Base-by-base conservation (phyloP, 2,888 invertebrate species). In the Drosophila cracens region DNA sequence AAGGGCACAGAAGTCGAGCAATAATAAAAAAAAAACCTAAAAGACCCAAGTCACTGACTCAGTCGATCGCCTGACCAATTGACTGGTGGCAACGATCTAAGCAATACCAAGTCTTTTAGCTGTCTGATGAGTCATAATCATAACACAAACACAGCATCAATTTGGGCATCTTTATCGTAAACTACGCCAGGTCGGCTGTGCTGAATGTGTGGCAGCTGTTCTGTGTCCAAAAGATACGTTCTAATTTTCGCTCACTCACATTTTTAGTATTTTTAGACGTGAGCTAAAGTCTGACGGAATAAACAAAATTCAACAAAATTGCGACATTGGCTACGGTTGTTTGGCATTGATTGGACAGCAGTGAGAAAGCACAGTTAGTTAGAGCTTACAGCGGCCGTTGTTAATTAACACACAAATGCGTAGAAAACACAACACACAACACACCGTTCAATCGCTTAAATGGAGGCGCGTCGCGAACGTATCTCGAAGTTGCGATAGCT, bases 201-300 rank as follows among this genome's bases (percentile, higher is more conserved):
- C 29, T 16, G 21, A 31, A 61, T 57, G 29, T 56, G 57, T 54
- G 70, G 58, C 61, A 54, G 74, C 68, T 71, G 75, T 74, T 58
- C 57, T 46, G 66, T 73, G 53, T 82, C 72, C 38, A 49, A 54
- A 53, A 75, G 82, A 72, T 82, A 72, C 65, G 16, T 66, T 57
- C 57, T 46, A 18, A 31, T 62, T 51, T 60, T 59, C 46, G 59
- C 86, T 73, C 73, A 65, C 53, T 70, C 79, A 58, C 48, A 25
- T 63, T 56, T 56, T 49, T 33, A 33, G 57, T 90, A 89, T 90
- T 86, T 90, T 83, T 88, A 83, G 86, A 66, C 60, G 74, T 86
- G 89, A 90, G 70, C 83, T 62, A 70, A 74, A 76, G 38, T 11
- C 13, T 2, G 43, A 29, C 25, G 25, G 16, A 21, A 43, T 58